Conservation (phyloP, 1,140 invertebrate genomes). For the Ceratoteleas bidentatus region DNA sequence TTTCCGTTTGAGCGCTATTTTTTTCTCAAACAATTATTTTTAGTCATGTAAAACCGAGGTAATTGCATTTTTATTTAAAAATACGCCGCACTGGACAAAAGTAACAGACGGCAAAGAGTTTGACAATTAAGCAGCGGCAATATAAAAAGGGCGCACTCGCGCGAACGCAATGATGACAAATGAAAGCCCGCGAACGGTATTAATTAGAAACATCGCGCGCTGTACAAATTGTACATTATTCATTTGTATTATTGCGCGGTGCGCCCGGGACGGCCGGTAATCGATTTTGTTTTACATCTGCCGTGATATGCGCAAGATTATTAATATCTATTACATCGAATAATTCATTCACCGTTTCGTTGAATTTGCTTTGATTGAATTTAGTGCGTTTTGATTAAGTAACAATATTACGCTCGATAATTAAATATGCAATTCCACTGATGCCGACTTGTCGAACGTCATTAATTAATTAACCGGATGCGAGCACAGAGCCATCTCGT, state of each 20-base stretch:
- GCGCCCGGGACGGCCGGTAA: background rate
- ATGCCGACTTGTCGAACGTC: background rate
- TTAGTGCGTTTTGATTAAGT: constrained; percentile 30
- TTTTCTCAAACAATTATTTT: background rate
- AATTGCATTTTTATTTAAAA: background rate
- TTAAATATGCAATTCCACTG: constrained; percentile 10
- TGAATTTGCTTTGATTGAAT: constrained; percentile 42
- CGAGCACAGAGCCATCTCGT: constrained; percentile 5
- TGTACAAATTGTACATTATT: constrained; percentile 33
- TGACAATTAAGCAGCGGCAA: background rate
- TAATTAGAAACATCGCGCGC: constrained; percentile 27
- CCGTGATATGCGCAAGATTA: constrained; percentile 25
- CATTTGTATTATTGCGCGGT: constrained; percentile 23
- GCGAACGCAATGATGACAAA: constrained; percentile 11
- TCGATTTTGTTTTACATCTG: constrained; percentile 43
- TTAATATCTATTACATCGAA: constrained; percentile 49
- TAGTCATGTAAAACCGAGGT: background rate
- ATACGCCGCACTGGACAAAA: background rate
- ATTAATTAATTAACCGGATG: constrained; percentile 14
- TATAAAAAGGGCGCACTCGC: background rate
- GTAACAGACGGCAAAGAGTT: background rate
- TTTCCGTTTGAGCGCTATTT: no score
- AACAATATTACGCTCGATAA: constrained; percentile 25
- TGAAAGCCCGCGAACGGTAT: constrained; percentile 21
- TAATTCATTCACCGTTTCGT: constrained; percentile 26